Evolutionary conservation across 2,797 vertebrate species (phyloP), one percentile per base, ranked within the genome.

Genomic region (Pipistrellus nathusii): DNA sequence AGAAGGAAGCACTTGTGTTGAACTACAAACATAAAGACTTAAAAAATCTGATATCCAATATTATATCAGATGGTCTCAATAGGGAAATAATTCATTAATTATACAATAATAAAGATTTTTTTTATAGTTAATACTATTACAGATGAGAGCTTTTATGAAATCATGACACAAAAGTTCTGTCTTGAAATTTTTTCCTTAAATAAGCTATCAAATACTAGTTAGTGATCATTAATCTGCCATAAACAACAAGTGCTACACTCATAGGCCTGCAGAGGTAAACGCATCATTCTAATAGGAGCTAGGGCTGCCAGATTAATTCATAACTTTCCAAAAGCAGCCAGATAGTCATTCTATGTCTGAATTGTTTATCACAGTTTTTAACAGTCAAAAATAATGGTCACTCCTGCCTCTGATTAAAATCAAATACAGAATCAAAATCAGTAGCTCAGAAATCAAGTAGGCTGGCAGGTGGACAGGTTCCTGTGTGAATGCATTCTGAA

Each of bases 11-110:
- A 12, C 30, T 83, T 59, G 8, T 62, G 15, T 12, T 81, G 12
- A 18, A 77, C 35, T 73, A 82, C 86, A 89, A 20, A 55, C 6
- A 69, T 3, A 78, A 41, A 88, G 30, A 68, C 44, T 55, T 55
- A 10, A 57, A 86, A 96, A 85, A 44, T 72, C 8, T 82, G 14
- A 95, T 35, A 89, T 21, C 76, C 25, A 53, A 68, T 66, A 93
- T 59, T 48, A 30, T 44, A 69, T 41, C 32, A 38, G 27, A n/a
- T 35, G 14, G 7, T 87, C 53, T 80, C 41, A 86, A 5, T 6
- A 13, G 62, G 18, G 9, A 32, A 93, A 78, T 78, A 64, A 25
- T 32, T 72, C 64, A 92, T 38, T 71, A 88, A 75, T 77, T 81
- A 68, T 64, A 55, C 11, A 77, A 44, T 76, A 68, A 72, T 86